Evolutionary conservation across 2,797 vertebrate genomes (phyloP).

Genomic region (Helarctos malayanus): DNA sequence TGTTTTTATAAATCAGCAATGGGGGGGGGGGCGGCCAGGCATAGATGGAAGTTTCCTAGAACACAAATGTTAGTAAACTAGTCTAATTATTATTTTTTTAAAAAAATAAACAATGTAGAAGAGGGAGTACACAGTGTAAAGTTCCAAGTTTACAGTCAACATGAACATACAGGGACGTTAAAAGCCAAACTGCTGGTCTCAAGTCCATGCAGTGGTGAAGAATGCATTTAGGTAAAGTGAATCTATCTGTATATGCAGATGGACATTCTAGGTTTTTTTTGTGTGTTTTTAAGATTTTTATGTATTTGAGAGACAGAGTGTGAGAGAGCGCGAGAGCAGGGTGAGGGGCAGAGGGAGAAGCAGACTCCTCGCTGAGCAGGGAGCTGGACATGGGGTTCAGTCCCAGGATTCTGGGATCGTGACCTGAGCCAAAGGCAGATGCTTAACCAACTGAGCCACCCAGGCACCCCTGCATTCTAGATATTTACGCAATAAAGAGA

Average conservation of each 20-base stretch:
- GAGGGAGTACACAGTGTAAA: not conserved
- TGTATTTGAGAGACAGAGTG: too few species aligned
- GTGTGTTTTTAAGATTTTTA: too few species aligned
- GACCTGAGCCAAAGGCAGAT: not conserved
- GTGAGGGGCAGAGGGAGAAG: too few species aligned
- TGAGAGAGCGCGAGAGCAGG: too few species aligned
- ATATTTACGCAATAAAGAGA: not conserved
- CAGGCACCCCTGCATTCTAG: not conserved
- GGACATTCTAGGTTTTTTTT: not conserved
- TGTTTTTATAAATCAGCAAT: constrained; percentile 26
- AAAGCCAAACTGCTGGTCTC: not conserved
- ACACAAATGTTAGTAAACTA: not conserved
- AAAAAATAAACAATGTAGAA: not conserved
- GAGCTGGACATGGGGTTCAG: not conserved
- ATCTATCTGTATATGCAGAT: not conserved
- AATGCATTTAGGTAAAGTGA: not conserved
- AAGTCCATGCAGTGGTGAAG: not conserved
- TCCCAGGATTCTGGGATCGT: not conserved
- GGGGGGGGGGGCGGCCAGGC: not conserved
- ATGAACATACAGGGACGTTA: not conserved
- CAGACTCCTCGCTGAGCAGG: not conserved
- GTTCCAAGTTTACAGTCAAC: not conserved
- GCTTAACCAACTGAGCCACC: not conserved
- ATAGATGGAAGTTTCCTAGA: not conserved
- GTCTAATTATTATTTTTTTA: not conserved